Percentiles rank a stretch among this genome's conserved stretches.
phyloP scores from a whole-genome alignment of 2,888 invertebrate genomes.

The Ornithoptera alexandrae region DNA sequence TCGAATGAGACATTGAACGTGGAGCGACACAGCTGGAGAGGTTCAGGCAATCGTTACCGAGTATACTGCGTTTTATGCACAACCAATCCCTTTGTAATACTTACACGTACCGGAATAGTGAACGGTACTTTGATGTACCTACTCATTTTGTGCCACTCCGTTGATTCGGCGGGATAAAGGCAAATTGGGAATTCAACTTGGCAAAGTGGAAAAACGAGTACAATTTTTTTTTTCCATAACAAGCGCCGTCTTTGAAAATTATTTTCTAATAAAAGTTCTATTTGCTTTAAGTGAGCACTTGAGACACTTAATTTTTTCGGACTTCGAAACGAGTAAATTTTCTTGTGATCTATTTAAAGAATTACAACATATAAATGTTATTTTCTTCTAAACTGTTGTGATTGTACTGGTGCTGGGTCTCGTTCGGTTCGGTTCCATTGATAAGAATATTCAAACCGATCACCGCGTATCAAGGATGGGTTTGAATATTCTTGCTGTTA shows the following conservation, averaged over 20 bases:
- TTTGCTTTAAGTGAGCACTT: conserved; percentile 20
- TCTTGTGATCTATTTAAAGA: neutral
- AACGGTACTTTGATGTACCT: conserved; percentile 40
- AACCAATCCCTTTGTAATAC: conserved; percentile 47
- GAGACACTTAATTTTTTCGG: conserved; percentile 7
- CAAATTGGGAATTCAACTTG: conserved; percentile 30
- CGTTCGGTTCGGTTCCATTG: no score
- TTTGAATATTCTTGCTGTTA: no score
- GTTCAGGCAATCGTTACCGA: conserved; percentile 38
- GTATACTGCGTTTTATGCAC: conserved; percentile 43
- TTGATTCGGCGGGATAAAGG: conserved; percentile 29
- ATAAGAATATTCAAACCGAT: no score
- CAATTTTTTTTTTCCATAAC: conserved; percentile 25
- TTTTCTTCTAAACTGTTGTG: neutral
- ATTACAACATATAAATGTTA: neutral
- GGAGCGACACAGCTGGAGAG: conserved; percentile 48
- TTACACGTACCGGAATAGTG: conserved; percentile 46
- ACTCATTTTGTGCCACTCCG: conserved; percentile 30
- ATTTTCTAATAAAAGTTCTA: conserved; percentile 27
- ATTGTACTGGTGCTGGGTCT: no score
- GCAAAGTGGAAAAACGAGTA: conserved; percentile 28
- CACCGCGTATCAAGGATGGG: no score
- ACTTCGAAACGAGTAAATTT: neutral
- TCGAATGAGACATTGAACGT: conserved; percentile 72
- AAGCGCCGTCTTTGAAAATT: conserved; percentile 26